These are phyloP conservation scores for Pterocles gutturalis DNA, from an alignment of 2,113 vertebrate genomes.

Conservation along the genomic window DNA sequence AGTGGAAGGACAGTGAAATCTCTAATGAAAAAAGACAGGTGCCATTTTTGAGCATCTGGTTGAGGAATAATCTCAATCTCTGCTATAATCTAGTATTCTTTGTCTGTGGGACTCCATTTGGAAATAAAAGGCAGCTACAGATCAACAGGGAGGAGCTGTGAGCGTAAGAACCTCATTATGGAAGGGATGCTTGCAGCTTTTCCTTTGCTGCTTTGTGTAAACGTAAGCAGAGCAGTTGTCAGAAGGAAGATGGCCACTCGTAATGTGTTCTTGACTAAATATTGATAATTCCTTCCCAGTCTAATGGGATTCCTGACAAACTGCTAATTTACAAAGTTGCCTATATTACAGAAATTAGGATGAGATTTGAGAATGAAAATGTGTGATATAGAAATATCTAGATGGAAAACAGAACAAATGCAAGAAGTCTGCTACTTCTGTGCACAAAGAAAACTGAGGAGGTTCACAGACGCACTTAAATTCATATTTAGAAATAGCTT, in stretches of 20 bases:
- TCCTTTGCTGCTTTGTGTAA: background rate
- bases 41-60: background rate
- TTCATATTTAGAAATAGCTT: constrained; percentile 1
- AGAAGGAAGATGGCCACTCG: background rate
- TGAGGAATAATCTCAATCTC: background rate
- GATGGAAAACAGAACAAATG: background rate
- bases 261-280: background rate
- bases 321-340: background rate
- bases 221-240: background rate
- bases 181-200: background rate
- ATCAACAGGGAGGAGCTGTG: background rate
- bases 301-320: background rate
- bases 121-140: background rate
- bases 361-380: background rate
- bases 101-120: background rate
- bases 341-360: background rate
- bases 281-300: background rate
- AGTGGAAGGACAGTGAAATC: background rate
- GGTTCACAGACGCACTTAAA: background rate
- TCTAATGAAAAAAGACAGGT: background rate
- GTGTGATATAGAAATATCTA: background rate
- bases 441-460: background rate
- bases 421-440: background rate
- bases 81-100: background rate
- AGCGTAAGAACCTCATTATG: background rate